phyloP scores from a whole-genome alignment of 2,113 vertebrate genomes.

The Alectura lathami region DNA sequence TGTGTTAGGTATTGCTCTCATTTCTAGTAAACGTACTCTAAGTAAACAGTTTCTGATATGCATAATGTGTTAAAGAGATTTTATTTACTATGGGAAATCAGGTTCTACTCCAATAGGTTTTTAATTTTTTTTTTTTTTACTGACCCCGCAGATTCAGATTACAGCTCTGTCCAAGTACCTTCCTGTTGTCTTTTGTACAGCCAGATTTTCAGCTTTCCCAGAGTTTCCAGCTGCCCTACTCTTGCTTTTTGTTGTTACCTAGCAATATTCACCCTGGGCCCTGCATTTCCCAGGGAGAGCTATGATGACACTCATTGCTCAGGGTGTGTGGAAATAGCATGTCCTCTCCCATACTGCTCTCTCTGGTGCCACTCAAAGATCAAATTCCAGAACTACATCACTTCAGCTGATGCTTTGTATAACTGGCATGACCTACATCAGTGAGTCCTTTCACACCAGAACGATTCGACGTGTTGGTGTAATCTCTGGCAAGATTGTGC shows the following conservation, averaged over 20 bases:
- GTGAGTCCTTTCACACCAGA: neutral
- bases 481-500: neutral
- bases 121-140: neutral
- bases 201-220: neutral
- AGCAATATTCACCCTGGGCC: neutral
- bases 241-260: neutral
- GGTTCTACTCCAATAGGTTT: neutral
- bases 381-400: conserved; percentile 1
- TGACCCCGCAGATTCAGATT: neutral
- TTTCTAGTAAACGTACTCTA: neutral
- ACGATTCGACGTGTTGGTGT: neutral
- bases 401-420: neutral
- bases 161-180: neutral
- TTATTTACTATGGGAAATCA: neutral
- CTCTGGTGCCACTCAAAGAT: conserved; percentile 58
- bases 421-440: rapidly evolving
- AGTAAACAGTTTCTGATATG: neutral
- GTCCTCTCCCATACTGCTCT: neutral
- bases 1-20: neutral
- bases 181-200: neutral
- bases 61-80: neutral
- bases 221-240: neutral
- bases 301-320: neutral
- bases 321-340: neutral
- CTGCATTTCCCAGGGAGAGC: neutral